Evolutionary conservation across 2,888 invertebrate genomes (phyloP).

Genomic region (Pinctada fucata): DNA sequence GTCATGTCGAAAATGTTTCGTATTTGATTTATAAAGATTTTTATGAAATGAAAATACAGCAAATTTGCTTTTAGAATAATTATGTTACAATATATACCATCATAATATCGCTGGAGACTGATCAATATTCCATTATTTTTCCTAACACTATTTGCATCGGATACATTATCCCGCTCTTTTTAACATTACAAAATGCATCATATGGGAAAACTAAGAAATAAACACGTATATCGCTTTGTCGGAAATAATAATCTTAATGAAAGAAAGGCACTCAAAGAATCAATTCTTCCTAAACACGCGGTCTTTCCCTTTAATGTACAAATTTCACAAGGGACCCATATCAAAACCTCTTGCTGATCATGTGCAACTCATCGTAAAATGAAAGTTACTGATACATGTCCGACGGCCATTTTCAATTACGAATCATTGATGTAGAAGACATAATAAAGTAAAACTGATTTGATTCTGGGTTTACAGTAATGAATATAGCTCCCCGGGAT

Average conservation of each 20-base stretch:
- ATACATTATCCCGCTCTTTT: background rate
- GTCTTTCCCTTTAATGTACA: background rate
- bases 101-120: background rate
- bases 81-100: too few relatives aligned
- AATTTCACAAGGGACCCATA: conserved; percentile 2
- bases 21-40: too few relatives aligned
- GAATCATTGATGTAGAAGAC: background rate
- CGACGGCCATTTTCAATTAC: background rate
- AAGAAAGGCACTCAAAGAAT: background rate
- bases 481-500: background rate
- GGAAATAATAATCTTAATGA: background rate
- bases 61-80: too few relatives aligned
- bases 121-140: background rate
- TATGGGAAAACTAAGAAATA: conserved; percentile 1
- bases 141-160: background rate
- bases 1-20: too few relatives aligned
- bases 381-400: background rate
- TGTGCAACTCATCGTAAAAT: background rate
- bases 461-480: background rate
- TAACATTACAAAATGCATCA: background rate
- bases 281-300: background rate
- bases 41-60: too few relatives aligned
- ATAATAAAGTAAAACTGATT: background rate
- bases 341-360: conserved; percentile 1
- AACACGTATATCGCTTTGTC: background rate